Conservation (phyloP, 2,113 vertebrate genomes). For the Isurus oxyrinchus region DNA sequence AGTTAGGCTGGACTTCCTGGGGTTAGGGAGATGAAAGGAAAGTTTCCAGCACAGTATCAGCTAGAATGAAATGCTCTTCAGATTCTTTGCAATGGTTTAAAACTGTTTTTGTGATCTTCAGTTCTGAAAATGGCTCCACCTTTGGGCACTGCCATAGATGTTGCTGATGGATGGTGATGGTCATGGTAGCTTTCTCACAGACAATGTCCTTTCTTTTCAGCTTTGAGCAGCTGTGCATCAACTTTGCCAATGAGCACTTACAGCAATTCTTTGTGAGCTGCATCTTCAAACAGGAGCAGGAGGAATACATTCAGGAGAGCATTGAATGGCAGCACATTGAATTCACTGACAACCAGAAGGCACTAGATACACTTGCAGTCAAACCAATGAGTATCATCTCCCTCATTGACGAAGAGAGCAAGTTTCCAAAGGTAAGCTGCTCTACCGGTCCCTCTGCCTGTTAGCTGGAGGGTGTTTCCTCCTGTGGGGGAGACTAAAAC, state of each 20-base stretch:
- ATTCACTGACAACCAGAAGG: conserved; percentile 73
- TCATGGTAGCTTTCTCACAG: not conserved
- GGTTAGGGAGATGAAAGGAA: not conserved
- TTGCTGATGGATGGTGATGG: not conserved
- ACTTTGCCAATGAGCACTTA: conserved; percentile 92
- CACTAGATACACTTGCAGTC: conserved; percentile 72
- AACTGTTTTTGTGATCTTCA: not conserved
- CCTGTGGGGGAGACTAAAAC: no score
- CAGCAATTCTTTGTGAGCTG: conserved; percentile 93
- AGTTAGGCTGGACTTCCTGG: not conserved
- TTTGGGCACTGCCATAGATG: not conserved
- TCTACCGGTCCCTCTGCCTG: not conserved
- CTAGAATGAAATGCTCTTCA: not conserved
- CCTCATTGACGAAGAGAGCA: conserved; percentile 92
- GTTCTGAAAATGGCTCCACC: not conserved
- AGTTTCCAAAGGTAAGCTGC: conserved; percentile 76
- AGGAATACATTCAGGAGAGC: conserved; percentile 74
- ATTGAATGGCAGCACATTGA: conserved; percentile 77
- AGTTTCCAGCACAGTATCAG: not conserved
- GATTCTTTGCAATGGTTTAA: not conserved
- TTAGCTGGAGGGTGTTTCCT: not conserved
- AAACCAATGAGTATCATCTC: conserved; percentile 83
- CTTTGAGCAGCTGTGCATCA: conserved; percentile 98
- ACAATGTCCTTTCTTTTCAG: conserved; percentile 50
- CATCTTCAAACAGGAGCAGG: conserved; percentile 87